Conservation (phyloP, 37 sponge, comb jelly and placozoan genomes). For the Eunapius fragilis region DNA sequence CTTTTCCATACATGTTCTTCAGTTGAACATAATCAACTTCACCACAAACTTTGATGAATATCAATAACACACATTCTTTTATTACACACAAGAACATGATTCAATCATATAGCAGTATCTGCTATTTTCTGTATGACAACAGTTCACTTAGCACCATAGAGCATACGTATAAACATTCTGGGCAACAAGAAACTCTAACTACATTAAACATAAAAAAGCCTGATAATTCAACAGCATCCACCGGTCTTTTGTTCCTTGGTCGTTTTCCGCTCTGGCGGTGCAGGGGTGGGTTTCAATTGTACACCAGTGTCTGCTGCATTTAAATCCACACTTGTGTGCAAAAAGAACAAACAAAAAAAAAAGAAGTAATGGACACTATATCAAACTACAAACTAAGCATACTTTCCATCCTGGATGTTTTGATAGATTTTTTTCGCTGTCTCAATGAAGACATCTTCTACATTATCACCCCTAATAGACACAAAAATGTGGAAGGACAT, state of each 20-base stretch:
- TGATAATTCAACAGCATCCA: neutral
- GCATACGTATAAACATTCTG: neutral
- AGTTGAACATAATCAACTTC: neutral
- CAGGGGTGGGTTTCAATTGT: constrained; percentile 79
- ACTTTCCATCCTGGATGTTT: constrained; percentile 99
- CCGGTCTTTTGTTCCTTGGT: constrained; percentile 14
- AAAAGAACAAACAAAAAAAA: too few species aligned
- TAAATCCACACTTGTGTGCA: constrained; percentile 79
- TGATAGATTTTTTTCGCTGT: constrained; percentile 98
- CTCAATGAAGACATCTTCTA: constrained; percentile 99
- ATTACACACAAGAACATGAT: neutral
- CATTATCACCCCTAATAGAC: constrained; percentile 97
- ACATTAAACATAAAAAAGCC: neutral
- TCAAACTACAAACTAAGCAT: neutral
- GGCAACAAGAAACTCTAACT: neutral
- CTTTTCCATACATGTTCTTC: too few species aligned
- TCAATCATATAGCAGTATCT: neutral
- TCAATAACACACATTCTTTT: neutral
- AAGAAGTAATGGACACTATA: neutral
- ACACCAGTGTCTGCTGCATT: constrained; percentile 97
- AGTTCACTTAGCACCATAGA: neutral
- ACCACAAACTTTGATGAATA: neutral
- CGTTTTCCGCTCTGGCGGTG: constrained; percentile 41
- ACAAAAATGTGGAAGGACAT: too few species aligned
- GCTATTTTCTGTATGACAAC: neutral